Evolutionary conservation across 2,797 vertebrate genomes (phyloP).

Genomic region (Oreonectes daqikongensis): DNA sequence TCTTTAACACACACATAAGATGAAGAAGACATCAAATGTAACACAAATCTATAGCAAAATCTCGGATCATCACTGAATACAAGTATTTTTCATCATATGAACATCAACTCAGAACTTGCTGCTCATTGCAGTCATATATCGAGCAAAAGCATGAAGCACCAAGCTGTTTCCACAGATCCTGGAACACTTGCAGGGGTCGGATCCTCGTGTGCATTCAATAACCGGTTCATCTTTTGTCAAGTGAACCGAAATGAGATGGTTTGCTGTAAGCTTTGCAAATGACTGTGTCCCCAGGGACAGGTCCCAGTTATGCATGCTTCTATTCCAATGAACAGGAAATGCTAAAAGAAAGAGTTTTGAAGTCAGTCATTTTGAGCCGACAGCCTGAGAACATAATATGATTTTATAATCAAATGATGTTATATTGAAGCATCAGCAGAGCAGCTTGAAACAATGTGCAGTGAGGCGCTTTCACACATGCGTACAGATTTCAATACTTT

Average conservation of each 20-base stretch:
- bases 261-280: slow-evolving; percentile 26
- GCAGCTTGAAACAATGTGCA: slow-evolving; percentile 6
- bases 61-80: neutral
- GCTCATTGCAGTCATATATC: slow-evolving; percentile 10
- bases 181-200: neutral
- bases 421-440: slow-evolving; percentile 13
- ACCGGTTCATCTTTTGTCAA: neutral
- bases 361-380: neutral
- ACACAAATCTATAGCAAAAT: neutral
- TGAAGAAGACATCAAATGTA: neutral
- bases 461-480: slow-evolving; percentile 14
- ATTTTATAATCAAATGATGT: slow-evolving; percentile 34
- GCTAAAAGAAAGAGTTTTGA: neutral
- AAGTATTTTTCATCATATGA: neutral
- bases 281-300: neutral
- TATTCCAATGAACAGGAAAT: neutral
- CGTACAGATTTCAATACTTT: too few relatives aligned
- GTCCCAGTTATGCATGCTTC: slow-evolving; percentile 28
- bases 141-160: neutral
- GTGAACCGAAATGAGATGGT: slow-evolving; percentile 23
- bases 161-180: slow-evolving; percentile 3
- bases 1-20: slow-evolving; percentile 10
- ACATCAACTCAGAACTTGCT: too few relatives aligned
- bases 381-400: neutral
- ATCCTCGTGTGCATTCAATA: slow-evolving; percentile 1